These are phyloP conservation scores for Platanista minor DNA, from an alignment of 2,113 vertebrate genomes.

Conservation along the genomic window DNA sequence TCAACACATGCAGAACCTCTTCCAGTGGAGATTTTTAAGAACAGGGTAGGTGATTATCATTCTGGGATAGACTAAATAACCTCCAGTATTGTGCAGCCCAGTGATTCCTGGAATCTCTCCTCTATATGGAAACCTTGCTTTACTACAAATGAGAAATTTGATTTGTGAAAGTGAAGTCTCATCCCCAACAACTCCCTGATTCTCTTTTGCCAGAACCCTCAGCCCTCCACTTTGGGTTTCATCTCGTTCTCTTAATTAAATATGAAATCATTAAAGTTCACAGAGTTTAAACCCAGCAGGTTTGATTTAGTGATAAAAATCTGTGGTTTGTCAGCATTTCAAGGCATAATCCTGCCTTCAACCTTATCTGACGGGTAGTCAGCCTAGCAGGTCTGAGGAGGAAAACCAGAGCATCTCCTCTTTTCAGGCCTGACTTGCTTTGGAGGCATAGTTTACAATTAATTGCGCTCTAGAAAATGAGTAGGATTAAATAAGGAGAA, in stretches of 20 bases:
- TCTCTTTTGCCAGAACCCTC: background rate
- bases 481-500: constrained; percentile 50
- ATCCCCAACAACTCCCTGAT: background rate
- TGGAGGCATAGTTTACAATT: constrained; percentile 63
- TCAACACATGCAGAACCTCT: constrained; percentile 1
- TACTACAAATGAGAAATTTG: constrained; percentile 27
- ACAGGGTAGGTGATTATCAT: background rate
- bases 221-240: constrained; percentile 1
- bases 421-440: constrained; percentile 72
- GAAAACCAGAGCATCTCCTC: constrained; percentile 68
- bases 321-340: constrained; percentile 78
- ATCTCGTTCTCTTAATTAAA: constrained; percentile 72
- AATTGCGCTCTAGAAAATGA: constrained; percentile 39
- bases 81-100: background rate
- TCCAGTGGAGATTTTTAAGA: background rate
- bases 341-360: constrained; percentile 69
- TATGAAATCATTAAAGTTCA: constrained; percentile 78
- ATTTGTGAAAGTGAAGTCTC: constrained; percentile 52
- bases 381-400: constrained; percentile 66
- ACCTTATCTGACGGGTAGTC: constrained; percentile 76
- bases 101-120: background rate
- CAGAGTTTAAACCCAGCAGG: constrained; percentile 64
- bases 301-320: constrained; percentile 77
- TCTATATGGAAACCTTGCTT: background rate
- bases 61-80: background rate